Evolutionary conservation across 2,113 vertebrate species (phyloP).

Genomic region (Peromyscus leucopus): DNA sequence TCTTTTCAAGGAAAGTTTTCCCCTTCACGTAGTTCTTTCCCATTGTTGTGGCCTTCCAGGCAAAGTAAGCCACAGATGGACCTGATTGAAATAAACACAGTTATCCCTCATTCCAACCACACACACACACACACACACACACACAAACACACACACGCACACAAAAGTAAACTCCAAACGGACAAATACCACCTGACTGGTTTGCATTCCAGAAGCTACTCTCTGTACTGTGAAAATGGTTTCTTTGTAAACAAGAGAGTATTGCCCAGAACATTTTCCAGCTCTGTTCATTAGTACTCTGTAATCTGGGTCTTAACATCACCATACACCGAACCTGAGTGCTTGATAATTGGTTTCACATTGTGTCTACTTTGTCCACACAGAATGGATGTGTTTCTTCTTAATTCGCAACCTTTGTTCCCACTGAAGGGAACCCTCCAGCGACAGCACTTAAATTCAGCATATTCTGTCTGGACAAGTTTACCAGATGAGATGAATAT

Average conservation of each 20-base stretch:
- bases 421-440: not conserved
- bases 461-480: not conserved
- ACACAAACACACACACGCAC: too few species aligned
- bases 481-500: not conserved
- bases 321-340: not conserved
- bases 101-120: slow-evolving; percentile 98
- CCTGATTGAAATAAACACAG: slow-evolving; percentile 97
- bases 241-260: slow-evolving; percentile 97
- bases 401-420: not conserved
- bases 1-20: slow-evolving; percentile 98
- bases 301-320: not conserved
- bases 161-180: slow-evolving; percentile 94
- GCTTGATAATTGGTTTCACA: not conserved
- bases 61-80: slow-evolving; percentile 98
- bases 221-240: slow-evolving; percentile 97
- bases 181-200: slow-evolving; percentile 97
- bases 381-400: not conserved
- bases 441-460: not conserved
- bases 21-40: slow-evolving; percentile 98
- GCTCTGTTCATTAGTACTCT: slow-evolving; percentile 97
- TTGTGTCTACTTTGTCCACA: not conserved
- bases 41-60: slow-evolving; percentile 99
- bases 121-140: slow-evolving; percentile 88
- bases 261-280: slow-evolving; percentile 96
- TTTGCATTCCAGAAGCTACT: slow-evolving; percentile 98